Evolutionary conservation across 2,888 invertebrate genomes (phyloP).

Genomic region (Caenorhabditis zanzibari): DNA sequence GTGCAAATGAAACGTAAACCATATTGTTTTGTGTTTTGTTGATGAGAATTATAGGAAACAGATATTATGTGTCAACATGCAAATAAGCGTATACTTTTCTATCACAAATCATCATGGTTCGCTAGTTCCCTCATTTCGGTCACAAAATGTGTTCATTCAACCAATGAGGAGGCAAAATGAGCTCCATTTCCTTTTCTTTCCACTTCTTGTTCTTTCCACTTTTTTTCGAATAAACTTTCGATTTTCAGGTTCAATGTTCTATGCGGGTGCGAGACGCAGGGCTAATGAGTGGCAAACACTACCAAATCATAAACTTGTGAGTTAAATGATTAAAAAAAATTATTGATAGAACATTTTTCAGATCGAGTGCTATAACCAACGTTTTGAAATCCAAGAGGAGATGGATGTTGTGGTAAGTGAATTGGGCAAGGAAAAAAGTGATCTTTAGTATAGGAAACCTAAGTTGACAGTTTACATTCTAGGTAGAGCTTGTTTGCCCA

Average conservation of each 20-base stretch:
- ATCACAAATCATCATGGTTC: background rate
- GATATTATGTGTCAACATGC: background rate
- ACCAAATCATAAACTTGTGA: background rate
- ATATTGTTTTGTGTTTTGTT: too few species aligned
- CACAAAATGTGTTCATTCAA: background rate
- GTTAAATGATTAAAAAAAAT: background rate
- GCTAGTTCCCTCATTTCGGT: background rate
- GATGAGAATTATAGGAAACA: too few species aligned
- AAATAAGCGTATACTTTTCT: background rate
- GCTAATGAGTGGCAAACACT: background rate
- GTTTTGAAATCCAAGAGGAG: slow-evolving; percentile 21
- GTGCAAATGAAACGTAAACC: too few species aligned
- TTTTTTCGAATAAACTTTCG: background rate
- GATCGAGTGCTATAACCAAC: background rate
- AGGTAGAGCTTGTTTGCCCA: too few species aligned
- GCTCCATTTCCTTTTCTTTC: background rate
- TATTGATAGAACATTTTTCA: background rate
- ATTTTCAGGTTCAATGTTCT: background rate
- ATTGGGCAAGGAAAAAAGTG: too few species aligned
- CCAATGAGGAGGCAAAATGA: background rate
- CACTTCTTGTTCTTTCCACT: too few species aligned
- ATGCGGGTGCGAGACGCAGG: background rate
- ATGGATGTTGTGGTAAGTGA: slow-evolving; percentile 10
- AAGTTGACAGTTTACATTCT: too few species aligned
- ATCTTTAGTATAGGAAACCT: too few species aligned